Evolutionary conservation across 2,113 vertebrate genomes (phyloP), one percentile per base, ranked within the genome.

Genomic region (Mungos mungo): DNA sequence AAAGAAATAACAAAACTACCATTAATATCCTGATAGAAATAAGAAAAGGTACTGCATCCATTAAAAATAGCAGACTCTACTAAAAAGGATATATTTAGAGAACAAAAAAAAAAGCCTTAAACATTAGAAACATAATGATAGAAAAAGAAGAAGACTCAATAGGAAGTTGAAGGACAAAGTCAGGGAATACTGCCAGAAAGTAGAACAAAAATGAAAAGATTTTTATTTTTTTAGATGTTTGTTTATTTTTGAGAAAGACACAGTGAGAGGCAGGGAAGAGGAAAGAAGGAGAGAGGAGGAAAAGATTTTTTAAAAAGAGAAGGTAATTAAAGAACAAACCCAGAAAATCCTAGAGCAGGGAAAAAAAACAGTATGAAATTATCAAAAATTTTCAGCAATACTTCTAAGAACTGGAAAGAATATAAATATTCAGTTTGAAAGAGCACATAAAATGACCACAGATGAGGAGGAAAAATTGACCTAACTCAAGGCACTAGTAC

Each of bases 341-440:
- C 23, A 93, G 66, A 95, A 81, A 94, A 47, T 74, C 72, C 16
- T 77, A 76, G 23, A 80, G 81, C 8, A 63, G 29, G 9, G 41
- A 25, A 38, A 41, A 41, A 79, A 41, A 66, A 82, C 16, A 13
- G 3, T 12, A 86, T 29, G 5, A 85, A 76, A 68, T 81, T 31
- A 85, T 85, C 29, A 38, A 88, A 87, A 90, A 23, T 29, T 65
- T 92, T 94, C 23, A 92, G n/a, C 19, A 69, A 54, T 76, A 19
- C 90, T 69, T 87, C 74, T 54, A 82, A 96, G 38, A 88, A 74
- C 21, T 60, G 38, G 21, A 23, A 66, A 85, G 47, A 86, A 94
- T 66, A 89, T 50, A 4, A 81, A 87, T 71, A 69, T 95, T 96
- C 63, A 71, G n/a, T 82, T 84, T 90, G 25, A 95, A 90, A 93